phyloP scores from a whole-genome alignment of 2,888 invertebrate species.

The Amphipoea oculea region DNA sequence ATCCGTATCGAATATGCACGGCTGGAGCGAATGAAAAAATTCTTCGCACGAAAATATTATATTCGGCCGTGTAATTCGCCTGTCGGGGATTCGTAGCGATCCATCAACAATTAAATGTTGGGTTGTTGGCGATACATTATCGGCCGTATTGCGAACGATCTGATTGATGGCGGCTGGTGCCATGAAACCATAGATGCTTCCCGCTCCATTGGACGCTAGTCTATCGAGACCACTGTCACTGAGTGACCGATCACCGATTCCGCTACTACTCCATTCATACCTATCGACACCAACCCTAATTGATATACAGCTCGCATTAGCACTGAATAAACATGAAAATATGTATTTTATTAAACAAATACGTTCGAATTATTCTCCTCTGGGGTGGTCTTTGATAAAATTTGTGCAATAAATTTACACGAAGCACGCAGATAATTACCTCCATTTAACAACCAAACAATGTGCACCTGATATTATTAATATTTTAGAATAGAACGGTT shows the following conservation, averaged over 20 bases:
- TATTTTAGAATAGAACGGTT: conserved; percentile 78
- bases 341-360: conserved; percentile 71
- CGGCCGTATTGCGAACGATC: conserved; percentile 82
- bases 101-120: conserved; percentile 89
- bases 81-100: conserved; percentile 77
- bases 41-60: conserved; percentile 67
- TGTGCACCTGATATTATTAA: conserved; percentile 82
- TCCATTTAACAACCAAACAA: conserved; percentile 81
- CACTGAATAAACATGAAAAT: conserved; percentile 65
- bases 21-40: conserved; percentile 81
- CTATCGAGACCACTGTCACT: conserved; percentile 80
- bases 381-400: conserved; percentile 73
- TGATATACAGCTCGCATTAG: conserved; percentile 64
- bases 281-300: conserved; percentile 66
- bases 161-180: conserved; percentile 86
- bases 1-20: conserved; percentile 89
- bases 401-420: conserved; percentile 76
- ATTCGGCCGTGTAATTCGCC: conserved; percentile 80
- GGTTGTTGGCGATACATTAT: conserved; percentile 88
- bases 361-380: conserved; percentile 70
- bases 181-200: conserved; percentile 78
- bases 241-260: conserved; percentile 80
- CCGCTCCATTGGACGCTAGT: conserved; percentile 76
- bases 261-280: conserved; percentile 72
- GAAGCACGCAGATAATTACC: conserved; percentile 77